These are phyloP conservation scores for Drosophila greeni DNA, from an alignment of 2,888 invertebrate species.

Conservation along the genomic window DNA sequence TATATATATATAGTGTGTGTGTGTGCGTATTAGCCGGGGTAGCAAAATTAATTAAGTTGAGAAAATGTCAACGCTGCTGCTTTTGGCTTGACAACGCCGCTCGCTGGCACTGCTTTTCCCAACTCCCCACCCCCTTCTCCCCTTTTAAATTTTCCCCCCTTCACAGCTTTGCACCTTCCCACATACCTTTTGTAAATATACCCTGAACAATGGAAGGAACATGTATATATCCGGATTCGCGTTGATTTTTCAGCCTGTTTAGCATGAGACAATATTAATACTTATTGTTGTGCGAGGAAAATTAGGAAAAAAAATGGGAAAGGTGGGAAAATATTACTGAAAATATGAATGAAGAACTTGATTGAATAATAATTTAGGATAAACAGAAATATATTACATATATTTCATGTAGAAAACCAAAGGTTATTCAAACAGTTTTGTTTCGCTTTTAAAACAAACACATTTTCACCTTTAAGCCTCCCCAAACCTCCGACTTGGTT, in stretches of 20 bases:
- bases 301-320: fast-evolving
- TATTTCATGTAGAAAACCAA: no score
- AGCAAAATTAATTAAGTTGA: slow-evolving; percentile 70
- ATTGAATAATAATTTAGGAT: no score
- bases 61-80: slow-evolving; percentile 70
- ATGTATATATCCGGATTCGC: slow-evolving; percentile 4
- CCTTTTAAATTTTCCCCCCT: background rate
- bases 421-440: no score
- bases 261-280: background rate
- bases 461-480: no score
- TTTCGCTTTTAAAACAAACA: no score
- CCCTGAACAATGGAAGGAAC: slow-evolving; percentile 28
- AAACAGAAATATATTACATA: no score
- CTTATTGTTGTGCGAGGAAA: background rate
- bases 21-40: slow-evolving; percentile 52
- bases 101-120: no score
- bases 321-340: background rate
- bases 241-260: slow-evolving; percentile 1
- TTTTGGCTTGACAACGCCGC: slow-evolving; percentile 39
- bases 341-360: no score
- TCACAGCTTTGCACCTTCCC: slow-evolving; percentile 4
- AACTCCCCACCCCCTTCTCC: no score
- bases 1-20: slow-evolving; percentile 22
- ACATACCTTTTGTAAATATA: slow-evolving; percentile 13
- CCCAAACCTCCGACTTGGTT: fast-evolving